Conservation (phyloP, 2,797 vertebrate genomes). For the Smutsia gigantea region DNA sequence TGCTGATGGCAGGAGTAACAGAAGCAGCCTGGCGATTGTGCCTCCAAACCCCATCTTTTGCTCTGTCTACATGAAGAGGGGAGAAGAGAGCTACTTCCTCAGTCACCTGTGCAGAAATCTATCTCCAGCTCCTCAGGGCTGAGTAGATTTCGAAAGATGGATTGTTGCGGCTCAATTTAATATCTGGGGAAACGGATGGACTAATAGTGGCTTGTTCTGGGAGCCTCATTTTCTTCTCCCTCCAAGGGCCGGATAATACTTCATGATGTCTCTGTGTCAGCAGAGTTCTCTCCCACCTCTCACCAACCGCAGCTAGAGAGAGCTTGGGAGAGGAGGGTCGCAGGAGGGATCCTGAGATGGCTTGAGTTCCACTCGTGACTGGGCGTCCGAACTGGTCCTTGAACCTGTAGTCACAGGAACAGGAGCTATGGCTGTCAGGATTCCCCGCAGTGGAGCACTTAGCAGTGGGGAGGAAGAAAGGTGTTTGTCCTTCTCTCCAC, state of each 20-base stretch:
- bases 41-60: not conserved
- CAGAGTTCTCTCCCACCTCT: not conserved
- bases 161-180: not conserved
- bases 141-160: not conserved
- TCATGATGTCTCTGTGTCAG: not conserved
- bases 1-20: not conserved
- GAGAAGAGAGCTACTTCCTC: not conserved
- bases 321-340: not conserved
- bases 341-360: not conserved
- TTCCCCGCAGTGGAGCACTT: no score
- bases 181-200: not conserved
- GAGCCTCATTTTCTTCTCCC: not conserved
- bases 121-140: not conserved
- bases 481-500: not conserved
- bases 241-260: not conserved
- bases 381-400: not conserved
- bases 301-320: no score
- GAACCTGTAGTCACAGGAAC: not conserved
- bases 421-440: not conserved
- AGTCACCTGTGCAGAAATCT: not conserved
- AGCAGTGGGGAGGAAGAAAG: not conserved
- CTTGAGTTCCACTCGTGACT: not conserved
- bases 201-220: not conserved
- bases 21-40: not conserved
- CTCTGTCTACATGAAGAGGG: not conserved